A percentile compares a stretch with the other conserved stretches of the same genome.
Conservation (phyloP, 2,797 vertebrate species). For the Enteromius afrohamiltoni region DNA sequence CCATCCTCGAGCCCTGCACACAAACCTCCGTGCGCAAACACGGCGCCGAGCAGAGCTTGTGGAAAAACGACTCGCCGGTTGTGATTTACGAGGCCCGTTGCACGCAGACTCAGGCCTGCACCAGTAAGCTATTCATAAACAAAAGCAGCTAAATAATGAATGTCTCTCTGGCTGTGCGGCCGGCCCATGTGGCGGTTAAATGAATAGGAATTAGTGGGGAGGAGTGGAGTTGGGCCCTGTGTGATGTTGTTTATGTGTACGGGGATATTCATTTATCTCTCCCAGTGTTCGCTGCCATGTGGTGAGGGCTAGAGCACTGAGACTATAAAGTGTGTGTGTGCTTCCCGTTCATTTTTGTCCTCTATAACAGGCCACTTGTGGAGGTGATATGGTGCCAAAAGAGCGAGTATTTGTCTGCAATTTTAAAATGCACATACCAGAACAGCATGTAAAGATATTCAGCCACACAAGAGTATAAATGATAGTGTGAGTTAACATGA, state of each 20-base stretch:
- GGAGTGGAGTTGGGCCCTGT: constrained; percentile 73
- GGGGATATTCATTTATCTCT: constrained; percentile 77
- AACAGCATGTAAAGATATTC: not conserved
- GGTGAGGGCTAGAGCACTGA: constrained; percentile 61
- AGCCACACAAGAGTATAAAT: not conserved
- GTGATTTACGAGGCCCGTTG: constrained; percentile 90
- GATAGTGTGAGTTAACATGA: not conserved
- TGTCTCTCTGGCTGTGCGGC: constrained; percentile 80
- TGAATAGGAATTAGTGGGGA: constrained; percentile 94
- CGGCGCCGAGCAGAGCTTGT: constrained; percentile 59
- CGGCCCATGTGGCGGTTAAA: constrained; percentile 88
- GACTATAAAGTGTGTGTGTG: constrained; percentile 56
- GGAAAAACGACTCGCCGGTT: constrained; percentile 54
- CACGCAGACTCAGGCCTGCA: constrained; percentile 82
- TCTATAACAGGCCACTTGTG: constrained; percentile 46
- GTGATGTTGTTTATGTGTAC: constrained; percentile 76
- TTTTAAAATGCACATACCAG: not conserved
- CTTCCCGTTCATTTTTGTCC: constrained; percentile 34
- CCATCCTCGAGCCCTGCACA: constrained; percentile 64
- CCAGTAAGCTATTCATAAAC: constrained; percentile 99
- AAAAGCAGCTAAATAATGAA: constrained; percentile 96
- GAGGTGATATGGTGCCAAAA: constrained; percentile 25
- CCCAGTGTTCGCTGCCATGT: constrained; percentile 61
- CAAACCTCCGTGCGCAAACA: constrained; percentile 50
- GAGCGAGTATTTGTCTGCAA: constrained; percentile 5